Evolutionary conservation across 2,113 vertebrate species (phyloP), one percentile per base, ranked within the genome.

Genomic region (Marmota monax): DNA sequence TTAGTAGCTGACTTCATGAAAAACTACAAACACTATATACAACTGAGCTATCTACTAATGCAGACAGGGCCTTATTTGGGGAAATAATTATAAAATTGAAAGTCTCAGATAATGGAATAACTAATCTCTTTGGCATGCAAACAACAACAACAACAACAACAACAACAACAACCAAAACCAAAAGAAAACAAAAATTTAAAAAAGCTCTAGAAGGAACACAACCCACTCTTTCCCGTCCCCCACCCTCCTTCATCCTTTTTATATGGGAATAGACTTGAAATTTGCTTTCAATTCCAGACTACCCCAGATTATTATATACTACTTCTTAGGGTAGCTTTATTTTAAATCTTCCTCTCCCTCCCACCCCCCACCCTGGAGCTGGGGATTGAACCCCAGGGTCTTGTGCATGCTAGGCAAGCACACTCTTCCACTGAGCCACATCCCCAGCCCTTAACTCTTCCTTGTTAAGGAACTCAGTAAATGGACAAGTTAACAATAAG

Each of bases 121-220:
- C 72, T 80, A 89, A 94, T 95, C 18, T 84, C 34, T 94, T 79
- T 93, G n/a, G 94, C 97, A 98, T 97, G 97, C 93, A 96, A 94
- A 95, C 90, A 95, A n/a, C 22, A 23, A 34, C 16, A 45, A 20
- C 56, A 82, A 89, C 6, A 51, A 77, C 48, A 70, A 84, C 76
- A 25, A 61, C 16, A 1, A 51, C 53, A 3, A 61, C 6, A 87
- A 65, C 56, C 70, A 61, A 63, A 63, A 63, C 22, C 91, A 67
- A 79, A 63, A 42, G 25, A 29, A 23, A 34, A 67, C 4, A 82
- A n/a, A 37, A 58, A 51, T 27, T 58, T 7, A 58, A 63, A 94
- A 92, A 87, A 86, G 34, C 16, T 48, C 74, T 84, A 88, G 32
- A 96, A 90, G 39, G n/a, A 97, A 96, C 61, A 96, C 13, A 93